These are phyloP conservation scores for Rhagophthalmus giganteus DNA, from an alignment of 2,888 invertebrate species.

Conservation along the genomic window DNA sequence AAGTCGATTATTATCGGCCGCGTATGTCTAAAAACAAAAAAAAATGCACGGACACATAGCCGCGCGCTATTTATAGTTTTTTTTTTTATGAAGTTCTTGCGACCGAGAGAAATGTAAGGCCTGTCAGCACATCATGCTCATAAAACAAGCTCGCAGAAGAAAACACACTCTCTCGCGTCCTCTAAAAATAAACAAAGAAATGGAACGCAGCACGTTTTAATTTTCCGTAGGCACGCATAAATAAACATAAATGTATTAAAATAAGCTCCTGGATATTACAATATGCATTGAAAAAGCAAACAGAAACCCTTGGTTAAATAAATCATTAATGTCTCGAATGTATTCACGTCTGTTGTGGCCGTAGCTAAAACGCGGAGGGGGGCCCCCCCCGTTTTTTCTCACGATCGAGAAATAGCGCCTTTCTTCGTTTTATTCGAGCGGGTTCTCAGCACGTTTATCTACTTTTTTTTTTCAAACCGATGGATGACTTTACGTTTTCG, in stretches of 20 bases:
- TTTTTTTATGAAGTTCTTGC: slow-evolving; percentile 1
- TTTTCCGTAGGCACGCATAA: slow-evolving; percentile 25
- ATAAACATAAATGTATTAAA: slow-evolving; percentile 29
- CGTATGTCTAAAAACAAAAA: too few species aligned
- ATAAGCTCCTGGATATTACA: slow-evolving; percentile 27
- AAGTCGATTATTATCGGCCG: too few species aligned
- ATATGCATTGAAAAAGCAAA: slow-evolving; percentile 24
- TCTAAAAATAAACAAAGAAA: slow-evolving; percentile 28
- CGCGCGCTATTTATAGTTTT: slow-evolving; percentile 1
- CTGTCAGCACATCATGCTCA: slow-evolving; percentile 18
- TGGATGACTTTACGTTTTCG: too few species aligned
- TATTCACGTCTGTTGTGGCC: too few species aligned
- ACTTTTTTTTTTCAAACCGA: too few species aligned
- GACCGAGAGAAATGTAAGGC: neutral
- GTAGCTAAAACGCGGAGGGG: too few species aligned
- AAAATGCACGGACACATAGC: too few species aligned
- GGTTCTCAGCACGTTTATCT: too few species aligned
- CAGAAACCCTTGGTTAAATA: slow-evolving; percentile 25
- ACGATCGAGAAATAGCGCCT: too few species aligned
- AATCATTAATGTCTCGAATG: slow-evolving; percentile 31
- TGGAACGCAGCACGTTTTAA: slow-evolving; percentile 28
- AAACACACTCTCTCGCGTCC: slow-evolving; percentile 12
- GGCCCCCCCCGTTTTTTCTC: too few species aligned
- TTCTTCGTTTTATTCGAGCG: too few species aligned
- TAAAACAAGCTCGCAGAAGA: slow-evolving; percentile 17